A percentile compares a stretch with the other conserved stretches of the same genome.
Conservation (phyloP, 2,888 invertebrate species). For the Melipona beecheii region DNA sequence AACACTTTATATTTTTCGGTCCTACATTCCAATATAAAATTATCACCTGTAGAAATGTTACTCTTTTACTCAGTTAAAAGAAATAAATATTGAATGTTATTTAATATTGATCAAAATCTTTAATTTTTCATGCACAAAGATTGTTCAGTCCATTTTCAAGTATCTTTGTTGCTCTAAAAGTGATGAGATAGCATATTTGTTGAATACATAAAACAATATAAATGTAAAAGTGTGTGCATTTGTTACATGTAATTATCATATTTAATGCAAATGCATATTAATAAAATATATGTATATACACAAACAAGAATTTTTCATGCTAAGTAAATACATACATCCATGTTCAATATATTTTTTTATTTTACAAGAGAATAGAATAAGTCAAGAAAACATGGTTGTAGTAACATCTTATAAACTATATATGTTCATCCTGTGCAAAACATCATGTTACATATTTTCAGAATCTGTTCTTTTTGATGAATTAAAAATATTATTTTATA, state of each 20-base stretch:
- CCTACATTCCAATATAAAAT: conserved; percentile 81
- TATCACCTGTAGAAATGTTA: conserved; percentile 56
- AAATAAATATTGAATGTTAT: conserved; percentile 39
- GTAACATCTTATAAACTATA: conserved; percentile 73
- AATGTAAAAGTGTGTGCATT: conserved; percentile 23
- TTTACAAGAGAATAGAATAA: conserved; percentile 59
- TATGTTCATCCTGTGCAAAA: conserved; percentile 70
- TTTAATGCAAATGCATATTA: conserved; percentile 13
- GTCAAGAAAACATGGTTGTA: conserved; percentile 58
- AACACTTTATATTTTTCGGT: conserved; percentile 70
- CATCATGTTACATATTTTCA: conserved; percentile 62
- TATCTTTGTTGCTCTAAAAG: conserved; percentile 34
- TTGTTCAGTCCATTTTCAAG: conserved; percentile 3
- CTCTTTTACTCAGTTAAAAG: conserved; percentile 9
- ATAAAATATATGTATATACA: conserved; percentile 14
- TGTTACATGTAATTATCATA: conserved; percentile 27
- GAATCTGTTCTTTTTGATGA: conserved; percentile 30
- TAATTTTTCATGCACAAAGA: conserved; percentile 8
- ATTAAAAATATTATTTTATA: conserved; percentile 40
- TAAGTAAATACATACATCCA: conserved; percentile 19
- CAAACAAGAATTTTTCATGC: conserved; percentile 4
- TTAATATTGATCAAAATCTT: conserved; percentile 18
- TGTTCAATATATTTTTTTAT: conserved; percentile 56
- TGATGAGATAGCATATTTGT: conserved; percentile 38
- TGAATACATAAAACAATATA: conserved; percentile 34